Percentiles rank a stretch among this genome's conserved stretches.
Conservation (phyloP, 2,797 vertebrate genomes). For the Schizopygopsis pylzovi region DNA sequence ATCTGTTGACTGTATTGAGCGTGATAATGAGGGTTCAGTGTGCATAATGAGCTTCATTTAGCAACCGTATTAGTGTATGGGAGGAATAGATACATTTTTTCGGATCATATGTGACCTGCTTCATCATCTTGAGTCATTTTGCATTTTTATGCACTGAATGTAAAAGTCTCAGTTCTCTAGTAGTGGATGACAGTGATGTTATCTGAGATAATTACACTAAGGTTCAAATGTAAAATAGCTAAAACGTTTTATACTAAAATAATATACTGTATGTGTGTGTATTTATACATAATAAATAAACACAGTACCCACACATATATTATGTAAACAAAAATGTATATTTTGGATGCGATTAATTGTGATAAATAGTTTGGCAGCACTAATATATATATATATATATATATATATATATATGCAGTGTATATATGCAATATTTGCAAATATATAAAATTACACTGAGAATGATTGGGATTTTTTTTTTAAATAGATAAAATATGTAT, state of each 20-base stretch:
- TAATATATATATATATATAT: too few relatives aligned
- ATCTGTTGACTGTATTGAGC: background rate
- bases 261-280: too few relatives aligned
- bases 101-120: background rate
- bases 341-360: too few relatives aligned
- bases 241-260: background rate
- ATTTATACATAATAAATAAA: too few relatives aligned
- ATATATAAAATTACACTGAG: too few relatives aligned
- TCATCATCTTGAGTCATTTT: background rate
- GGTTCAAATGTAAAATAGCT: background rate
- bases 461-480: too few relatives aligned
- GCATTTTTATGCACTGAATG: background rate
- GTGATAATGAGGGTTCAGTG: background rate
- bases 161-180: background rate
- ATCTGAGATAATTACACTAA: background rate
- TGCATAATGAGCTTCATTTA: background rate
- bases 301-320: too few relatives aligned
- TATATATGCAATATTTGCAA: too few relatives aligned
- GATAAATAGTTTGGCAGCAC: too few relatives aligned
- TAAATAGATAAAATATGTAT: background rate
- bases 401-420: too few relatives aligned
- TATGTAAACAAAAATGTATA: too few relatives aligned
- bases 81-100: background rate
- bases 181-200: background rate
- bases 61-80: background rate